Evolutionary conservation across 2,797 vertebrate species (phyloP).

Genomic region (Loriculus beryllinus): DNA sequence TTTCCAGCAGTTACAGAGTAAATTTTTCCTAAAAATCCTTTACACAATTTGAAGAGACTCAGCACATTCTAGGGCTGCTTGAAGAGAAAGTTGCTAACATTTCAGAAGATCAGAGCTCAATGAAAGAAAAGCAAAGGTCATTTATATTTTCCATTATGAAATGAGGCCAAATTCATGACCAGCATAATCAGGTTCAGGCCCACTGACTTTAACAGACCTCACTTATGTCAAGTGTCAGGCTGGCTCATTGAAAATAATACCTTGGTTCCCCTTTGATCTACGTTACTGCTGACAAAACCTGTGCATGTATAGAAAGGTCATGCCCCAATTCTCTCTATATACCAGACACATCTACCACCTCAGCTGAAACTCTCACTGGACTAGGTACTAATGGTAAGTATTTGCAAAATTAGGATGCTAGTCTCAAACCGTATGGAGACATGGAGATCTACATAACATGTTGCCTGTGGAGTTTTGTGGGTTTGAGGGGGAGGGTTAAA

Average conservation of each 20-base stretch:
- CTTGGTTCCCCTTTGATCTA: background rate
- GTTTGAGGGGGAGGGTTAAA: background rate
- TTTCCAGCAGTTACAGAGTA: background rate
- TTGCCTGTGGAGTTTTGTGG: background rate
- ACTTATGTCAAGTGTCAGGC: background rate
- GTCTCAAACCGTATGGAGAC: background rate
- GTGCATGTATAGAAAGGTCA: background rate
- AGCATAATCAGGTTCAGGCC: background rate
- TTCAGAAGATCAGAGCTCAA: background rate
- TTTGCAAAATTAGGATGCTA: background rate
- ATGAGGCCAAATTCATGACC: background rate
- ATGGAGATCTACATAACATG: background rate
- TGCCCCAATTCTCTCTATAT: background rate
- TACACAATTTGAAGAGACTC: background rate
- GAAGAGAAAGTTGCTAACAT: background rate
- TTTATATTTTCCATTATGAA: background rate
- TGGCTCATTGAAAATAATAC: background rate
- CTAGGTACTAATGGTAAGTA: background rate
- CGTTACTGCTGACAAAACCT: background rate
- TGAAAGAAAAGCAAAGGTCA: background rate
- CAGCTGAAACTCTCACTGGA: background rate
- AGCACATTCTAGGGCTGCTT: background rate
- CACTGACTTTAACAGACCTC: background rate
- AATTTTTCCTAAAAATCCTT: background rate
- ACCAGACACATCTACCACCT: background rate